Evolutionary conservation across 2,797 vertebrate genomes (phyloP).

Genomic region (Gobionotothen gibberifrons): DNA sequence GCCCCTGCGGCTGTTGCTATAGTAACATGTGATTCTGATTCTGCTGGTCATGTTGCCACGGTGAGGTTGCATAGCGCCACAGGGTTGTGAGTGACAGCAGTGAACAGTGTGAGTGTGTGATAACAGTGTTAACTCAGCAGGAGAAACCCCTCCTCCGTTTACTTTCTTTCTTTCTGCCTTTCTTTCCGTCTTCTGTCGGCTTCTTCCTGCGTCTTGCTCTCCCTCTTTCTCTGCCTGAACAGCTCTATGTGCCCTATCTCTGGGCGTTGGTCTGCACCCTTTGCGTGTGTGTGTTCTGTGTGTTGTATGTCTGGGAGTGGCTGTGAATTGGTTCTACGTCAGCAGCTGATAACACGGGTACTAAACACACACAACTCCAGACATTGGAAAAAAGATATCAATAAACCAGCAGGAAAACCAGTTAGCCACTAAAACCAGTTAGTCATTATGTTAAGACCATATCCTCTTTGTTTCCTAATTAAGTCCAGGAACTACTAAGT

Average conservation of each 20-base stretch:
- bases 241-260: slow-evolving; percentile 39
- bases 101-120: slow-evolving; percentile 29
- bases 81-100: slow-evolving; percentile 34
- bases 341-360: slow-evolving; percentile 45
- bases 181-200: slow-evolving; percentile 55
- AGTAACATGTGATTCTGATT: slow-evolving; percentile 40
- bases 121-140: slow-evolving; percentile 69
- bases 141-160: slow-evolving; percentile 69
- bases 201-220: slow-evolving; percentile 51
- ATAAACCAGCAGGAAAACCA: slow-evolving; percentile 30
- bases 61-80: background rate
- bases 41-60: slow-evolving; percentile 12
- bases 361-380: slow-evolving; percentile 35
- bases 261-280: slow-evolving; percentile 47
- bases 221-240: background rate
- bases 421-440: slow-evolving; percentile 21
- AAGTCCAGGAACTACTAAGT: background rate
- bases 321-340: slow-evolving; percentile 26
- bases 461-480: background rate
- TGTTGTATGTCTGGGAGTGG: slow-evolving; percentile 43
- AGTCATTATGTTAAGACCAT: slow-evolving; percentile 4
- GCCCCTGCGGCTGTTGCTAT: slow-evolving; percentile 28
- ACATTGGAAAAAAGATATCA: slow-evolving; percentile 11
- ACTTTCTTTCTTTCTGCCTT: slow-evolving; percentile 45
- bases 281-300: slow-evolving; percentile 25